Conservation (phyloP, 2,113 vertebrate species). For the Hylia prasina region DNA sequence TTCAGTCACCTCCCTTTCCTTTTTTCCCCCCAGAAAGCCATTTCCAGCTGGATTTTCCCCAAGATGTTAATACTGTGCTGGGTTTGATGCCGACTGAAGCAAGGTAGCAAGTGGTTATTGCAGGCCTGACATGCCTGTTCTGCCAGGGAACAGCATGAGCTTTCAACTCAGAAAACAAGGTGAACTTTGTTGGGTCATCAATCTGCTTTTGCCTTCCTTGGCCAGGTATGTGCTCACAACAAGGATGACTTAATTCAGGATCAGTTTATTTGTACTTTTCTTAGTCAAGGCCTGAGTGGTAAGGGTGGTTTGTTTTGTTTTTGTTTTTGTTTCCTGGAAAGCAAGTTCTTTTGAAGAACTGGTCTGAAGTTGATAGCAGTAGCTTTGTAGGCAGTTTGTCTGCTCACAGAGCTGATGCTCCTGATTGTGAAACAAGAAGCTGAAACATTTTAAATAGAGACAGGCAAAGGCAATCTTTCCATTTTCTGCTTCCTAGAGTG, state of each 20-base stretch:
- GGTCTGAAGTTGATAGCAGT: neutral
- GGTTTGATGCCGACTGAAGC: slow-evolving; percentile 1
- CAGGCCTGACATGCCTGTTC: slow-evolving; percentile 12
- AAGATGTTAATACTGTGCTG: slow-evolving; percentile 18
- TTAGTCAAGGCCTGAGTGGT: neutral
- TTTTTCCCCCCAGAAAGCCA: neutral
- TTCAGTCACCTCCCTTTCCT: neutral
- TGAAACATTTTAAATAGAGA: neutral
- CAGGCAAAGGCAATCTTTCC: neutral
- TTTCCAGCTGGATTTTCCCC: slow-evolving; percentile 45
- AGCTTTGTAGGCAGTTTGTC: neutral
- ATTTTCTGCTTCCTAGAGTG: neutral
- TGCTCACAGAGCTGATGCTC: neutral
- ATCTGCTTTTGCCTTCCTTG: neutral
- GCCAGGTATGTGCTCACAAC: neutral
- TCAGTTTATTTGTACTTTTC: neutral
- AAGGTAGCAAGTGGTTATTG: slow-evolving; percentile 30
- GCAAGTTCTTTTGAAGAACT: neutral
- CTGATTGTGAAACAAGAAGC: neutral
- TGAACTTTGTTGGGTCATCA: slow-evolving; percentile 25
- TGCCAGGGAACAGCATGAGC: slow-evolving; percentile 46
- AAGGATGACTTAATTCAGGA: neutral
- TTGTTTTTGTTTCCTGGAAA: neutral
- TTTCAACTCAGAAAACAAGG: slow-evolving; percentile 34
- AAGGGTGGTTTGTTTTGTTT: neutral